phyloP scores from a whole-genome alignment of 2,888 invertebrate species.

The Drosophila phalerata region DNA sequence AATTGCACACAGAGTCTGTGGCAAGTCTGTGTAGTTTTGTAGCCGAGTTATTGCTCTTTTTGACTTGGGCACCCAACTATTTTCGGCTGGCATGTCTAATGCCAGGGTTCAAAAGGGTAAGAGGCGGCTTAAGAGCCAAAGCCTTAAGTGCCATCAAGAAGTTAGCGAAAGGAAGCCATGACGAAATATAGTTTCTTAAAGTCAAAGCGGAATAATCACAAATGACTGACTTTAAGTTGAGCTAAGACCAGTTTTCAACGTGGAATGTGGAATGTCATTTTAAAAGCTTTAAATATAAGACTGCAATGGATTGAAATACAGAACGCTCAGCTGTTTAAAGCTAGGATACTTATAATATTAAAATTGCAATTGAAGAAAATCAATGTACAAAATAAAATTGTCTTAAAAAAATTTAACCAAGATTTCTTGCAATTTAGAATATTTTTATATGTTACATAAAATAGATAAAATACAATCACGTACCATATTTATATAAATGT shows the following conservation, averaged over 20 bases:
- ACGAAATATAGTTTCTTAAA: constrained; percentile 47
- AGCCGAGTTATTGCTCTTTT: constrained; percentile 43
- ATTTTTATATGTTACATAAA: not conserved
- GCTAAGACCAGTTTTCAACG: constrained; percentile 3
- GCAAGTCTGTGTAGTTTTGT: constrained; percentile 30
- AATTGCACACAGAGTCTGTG: constrained; percentile 17
- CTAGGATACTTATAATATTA: too few relatives aligned
- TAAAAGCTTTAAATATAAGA: not conserved
- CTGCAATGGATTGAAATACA: not conserved
- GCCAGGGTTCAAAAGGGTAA: constrained; percentile 53
- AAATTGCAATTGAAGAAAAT: too few relatives aligned
- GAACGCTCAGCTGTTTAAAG: not conserved
- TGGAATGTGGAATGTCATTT: not conserved
- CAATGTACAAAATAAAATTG: too few relatives aligned
- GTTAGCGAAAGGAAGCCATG: constrained; percentile 46
- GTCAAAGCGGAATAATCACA: constrained; percentile 36
- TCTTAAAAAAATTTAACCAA: too few relatives aligned
- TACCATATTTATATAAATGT: constrained; percentile 1
- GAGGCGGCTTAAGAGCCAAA: constrained; percentile 41
- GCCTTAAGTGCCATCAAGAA: constrained; percentile 56
- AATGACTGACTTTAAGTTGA: constrained; percentile 36
- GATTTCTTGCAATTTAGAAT: too few relatives aligned
- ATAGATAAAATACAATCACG: not conserved
- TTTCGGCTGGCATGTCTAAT: constrained; percentile 57
- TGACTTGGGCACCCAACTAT: constrained; percentile 37